Evolutionary conservation across 2,797 vertebrate genomes (phyloP), one percentile per base, ranked within the genome.

Genomic region (Salmo trutta): DNA sequence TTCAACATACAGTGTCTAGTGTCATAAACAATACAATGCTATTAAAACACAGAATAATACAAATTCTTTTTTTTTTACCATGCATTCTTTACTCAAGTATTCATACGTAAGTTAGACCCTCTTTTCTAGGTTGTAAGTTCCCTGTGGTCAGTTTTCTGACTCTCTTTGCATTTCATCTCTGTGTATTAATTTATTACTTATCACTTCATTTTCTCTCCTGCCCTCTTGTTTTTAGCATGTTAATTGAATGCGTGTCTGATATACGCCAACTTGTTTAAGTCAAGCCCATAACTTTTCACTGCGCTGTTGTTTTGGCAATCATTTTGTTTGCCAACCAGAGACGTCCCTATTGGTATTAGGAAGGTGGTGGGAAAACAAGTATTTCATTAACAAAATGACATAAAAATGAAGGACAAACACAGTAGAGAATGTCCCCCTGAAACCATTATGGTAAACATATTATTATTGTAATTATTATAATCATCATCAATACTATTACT

Each of bases 1-100:
- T 86, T 89, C 89, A 87, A 84, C 91, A 86, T 91, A 91, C 89
- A 89, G 92, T 92, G 91, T 92, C 87, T 91, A 88, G 85, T 82
- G 85, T 88, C 91, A 91, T 89, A 87, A 91, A 90, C 82, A 76
- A 85, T 91, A 89, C 90, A 86, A 81, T 85, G 83, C 90, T 77
- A 76, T 88, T 88, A 86, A 84, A 88, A 88, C 83, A 85, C 83
- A 84, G 75, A 78, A 79, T 47, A 84, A 82, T 82, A 79, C 10
- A 84, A 86, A 87, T 82, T 31, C 0, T 31, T 36, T 5, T 36
- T 36, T 36, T 36, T 36, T 83, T 75, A 82, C 82, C 88, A 81
- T 88, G 91, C 78, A 91, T 93, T 91, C 93, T 90, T 87, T 80
- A 47, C 78, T 89, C 87, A 56, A 81, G 73, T 71, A 79, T 82